Base-by-base conservation (phyloP, 2,113 vertebrate genomes). In the Telmatochromis sp. region DNA sequence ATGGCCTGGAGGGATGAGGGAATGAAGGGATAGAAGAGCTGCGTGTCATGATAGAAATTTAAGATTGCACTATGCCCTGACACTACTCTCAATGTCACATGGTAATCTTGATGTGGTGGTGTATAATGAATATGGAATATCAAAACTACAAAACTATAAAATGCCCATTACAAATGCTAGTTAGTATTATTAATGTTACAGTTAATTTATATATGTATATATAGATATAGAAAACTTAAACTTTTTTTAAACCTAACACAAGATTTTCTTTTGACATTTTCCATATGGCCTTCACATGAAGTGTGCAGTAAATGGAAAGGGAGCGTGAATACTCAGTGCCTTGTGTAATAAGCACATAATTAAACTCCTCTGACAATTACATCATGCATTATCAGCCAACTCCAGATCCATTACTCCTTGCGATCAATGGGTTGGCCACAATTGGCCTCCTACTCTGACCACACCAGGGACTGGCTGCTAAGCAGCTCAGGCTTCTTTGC, bases 281-380 rank as follows among this genome's bases (percentile, higher is more conserved):
- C 81, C 23, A 57, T 37, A 80, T 89, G 86, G 87, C 86, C 90
- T 93, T 92, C 90, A 86, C 65, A 4, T 55, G 45, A 73, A 84
- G 83, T 78, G 86, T 85, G 90, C 87, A 91, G 88, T 92, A 93
- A 95, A 94, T 95, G 91, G 94, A 78, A 45, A 90, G 87, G 92
- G 89, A 86, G 92, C 54, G 81, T 95, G 94, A 91, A 92, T 94
- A 87, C 93, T 91, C 94, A 95, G 96, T 96, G 96, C 96, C 96
- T 95, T 92, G 84, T 96, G 96, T 95, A 96, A 96, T 94, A 95
- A 95, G 95, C 94, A 94, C 96, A 96, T 97, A 97, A 98, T 98
- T 97, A 98, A 98, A 97, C 94, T 95, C 97, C 97, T 97, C 95
- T 98, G 97, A 97, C 97, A 97, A 97, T 98, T 97, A 96, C 98